phyloP scores from a whole-genome alignment of 2,797 vertebrate species.

The Sparus aurata region DNA sequence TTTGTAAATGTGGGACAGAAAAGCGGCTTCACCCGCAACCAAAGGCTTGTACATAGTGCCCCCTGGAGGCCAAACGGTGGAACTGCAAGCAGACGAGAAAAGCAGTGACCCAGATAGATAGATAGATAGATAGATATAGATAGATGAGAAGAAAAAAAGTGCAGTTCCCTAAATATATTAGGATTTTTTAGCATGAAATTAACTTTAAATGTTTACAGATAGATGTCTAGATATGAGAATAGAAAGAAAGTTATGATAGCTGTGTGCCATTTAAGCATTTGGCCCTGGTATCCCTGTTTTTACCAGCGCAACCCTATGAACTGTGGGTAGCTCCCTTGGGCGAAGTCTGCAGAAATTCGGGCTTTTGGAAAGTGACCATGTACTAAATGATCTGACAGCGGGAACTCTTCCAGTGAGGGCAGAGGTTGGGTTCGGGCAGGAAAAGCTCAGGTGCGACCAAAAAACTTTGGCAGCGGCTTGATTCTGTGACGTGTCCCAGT shows the following conservation, averaged over 20 bases:
- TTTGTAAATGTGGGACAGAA: conserved; percentile 21
- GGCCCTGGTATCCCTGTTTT: too few relatives aligned
- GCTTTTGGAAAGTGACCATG: too few relatives aligned
- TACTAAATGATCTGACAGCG: too few relatives aligned
- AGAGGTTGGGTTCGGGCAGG: not conserved
- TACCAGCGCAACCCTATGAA: too few relatives aligned
- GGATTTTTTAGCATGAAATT: too few relatives aligned
- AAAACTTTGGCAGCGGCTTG: not conserved
- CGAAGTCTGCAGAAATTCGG: too few relatives aligned
- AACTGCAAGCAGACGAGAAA: conserved; percentile 46
- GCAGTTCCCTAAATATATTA: too few relatives aligned
- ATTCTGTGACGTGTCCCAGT: not conserved
- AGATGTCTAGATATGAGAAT: not conserved
- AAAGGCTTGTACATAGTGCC: conserved; percentile 60
- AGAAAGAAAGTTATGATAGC: too few relatives aligned
- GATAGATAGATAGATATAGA: conserved; percentile 5
- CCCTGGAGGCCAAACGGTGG: conserved; percentile 35
- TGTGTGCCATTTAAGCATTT: too few relatives aligned
- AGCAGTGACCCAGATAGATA: not conserved
- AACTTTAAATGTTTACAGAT: not conserved
- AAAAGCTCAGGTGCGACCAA: not conserved
- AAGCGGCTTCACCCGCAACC: not conserved
- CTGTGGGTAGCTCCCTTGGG: too few relatives aligned
- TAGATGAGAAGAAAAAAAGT: too few relatives aligned
- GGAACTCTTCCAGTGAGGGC: too few relatives aligned